Evolutionary conservation across 2,113 vertebrate species (phyloP).

Genomic region (Fregata magnificens): DNA sequence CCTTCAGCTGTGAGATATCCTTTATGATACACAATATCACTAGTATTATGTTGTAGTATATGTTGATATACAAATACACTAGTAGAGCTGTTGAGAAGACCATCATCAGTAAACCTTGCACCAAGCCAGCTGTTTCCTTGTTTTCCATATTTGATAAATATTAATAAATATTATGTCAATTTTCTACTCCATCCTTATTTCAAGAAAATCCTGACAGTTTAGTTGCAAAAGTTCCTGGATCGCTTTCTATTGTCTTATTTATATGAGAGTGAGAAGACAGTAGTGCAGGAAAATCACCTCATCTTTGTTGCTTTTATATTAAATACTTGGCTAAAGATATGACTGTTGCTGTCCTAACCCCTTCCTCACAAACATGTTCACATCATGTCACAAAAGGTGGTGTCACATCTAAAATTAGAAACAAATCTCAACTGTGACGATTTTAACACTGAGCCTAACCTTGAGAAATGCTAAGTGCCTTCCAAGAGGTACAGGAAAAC

Average conservation of each 20-base stretch:
- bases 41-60: no score
- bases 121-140: background rate
- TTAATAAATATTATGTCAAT: background rate
- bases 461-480: background rate
- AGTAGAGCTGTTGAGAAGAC: background rate
- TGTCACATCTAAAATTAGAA: slow-evolving; percentile 44
- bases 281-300: background rate
- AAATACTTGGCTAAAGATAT: background rate
- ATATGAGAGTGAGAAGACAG: background rate
- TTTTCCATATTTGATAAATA: background rate
- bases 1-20: background rate
- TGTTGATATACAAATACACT: background rate
- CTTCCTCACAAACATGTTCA: background rate
- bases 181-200: background rate
- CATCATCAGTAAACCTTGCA: background rate
- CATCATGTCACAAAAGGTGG: slow-evolving; percentile 38
- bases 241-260: background rate
- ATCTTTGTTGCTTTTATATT: background rate
- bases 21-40: no score
- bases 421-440: slow-evolving; percentile 32
- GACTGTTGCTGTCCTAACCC: background rate
- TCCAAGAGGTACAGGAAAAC: background rate
- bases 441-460: slow-evolving; percentile 26
- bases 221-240: background rate
- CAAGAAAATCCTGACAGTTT: background rate